Evolutionary conservation across 2,797 vertebrate genomes (phyloP), one percentile per base, ranked within the genome.

Genomic region (Gambusia yucatana): DNA sequence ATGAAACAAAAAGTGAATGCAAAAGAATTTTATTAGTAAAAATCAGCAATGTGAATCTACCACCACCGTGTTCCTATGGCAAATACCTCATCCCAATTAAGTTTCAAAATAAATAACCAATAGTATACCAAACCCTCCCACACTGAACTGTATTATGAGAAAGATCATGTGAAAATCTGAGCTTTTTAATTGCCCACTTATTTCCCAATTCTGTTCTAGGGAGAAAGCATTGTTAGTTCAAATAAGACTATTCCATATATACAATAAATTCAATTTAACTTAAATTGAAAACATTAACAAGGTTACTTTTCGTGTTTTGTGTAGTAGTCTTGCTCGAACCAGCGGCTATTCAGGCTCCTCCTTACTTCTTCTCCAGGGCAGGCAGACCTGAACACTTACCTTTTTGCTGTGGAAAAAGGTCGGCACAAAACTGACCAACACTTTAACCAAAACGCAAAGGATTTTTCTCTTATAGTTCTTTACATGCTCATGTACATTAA

Each of bases 381-480:
- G 1, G 78, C 0, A 1, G 71, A 89, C 82, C 90, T 91, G 82
- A 22, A 22, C 88, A 94, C 94, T 92, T 94, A 95, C 94, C 94
- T 93, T 86, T 67, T 39, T 0, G 16, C 92, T 94, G 89, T 75
- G 82, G 91, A 87, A 48, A 80, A 47, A 90, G 75, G 43, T 75
- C 69, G 76, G 47, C 50, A 83, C 63, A 84, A 76, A 39, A 4
- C 6, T 20, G 16, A 75, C 48, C 28, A 22, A 43, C 11, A 4
- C 11, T 7, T 17, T 8, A 72, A 44, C 25, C 3, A 57, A 48
- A 77, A 22, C 36, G 44, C 17, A 28, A 28, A 22, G 63, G n/a
- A n/a, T 52, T 36, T 65, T 13, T 14, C 2, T 69, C 4, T 43
- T 36, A 0, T 3, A n/a, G 36, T 11, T 69, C 4, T 44, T 25